Base-by-base conservation (phyloP, 2,797 vertebrate genomes). In the Molossus alvarezi region DNA sequence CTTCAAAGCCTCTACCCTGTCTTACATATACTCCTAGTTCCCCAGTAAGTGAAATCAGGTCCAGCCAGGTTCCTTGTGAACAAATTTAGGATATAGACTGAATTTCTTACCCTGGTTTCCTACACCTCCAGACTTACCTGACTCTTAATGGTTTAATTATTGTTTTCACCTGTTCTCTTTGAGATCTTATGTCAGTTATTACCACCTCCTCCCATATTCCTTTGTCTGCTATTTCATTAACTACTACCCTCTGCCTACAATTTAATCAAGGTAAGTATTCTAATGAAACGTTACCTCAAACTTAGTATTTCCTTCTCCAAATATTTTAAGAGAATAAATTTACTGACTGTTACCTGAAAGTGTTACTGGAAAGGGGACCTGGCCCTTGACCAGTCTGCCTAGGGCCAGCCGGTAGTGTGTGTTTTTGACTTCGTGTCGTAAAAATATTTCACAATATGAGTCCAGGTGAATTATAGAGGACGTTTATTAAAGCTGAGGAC, bases 301-400 rank as follows among this genome's bases (percentile, higher is more conserved):
- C 13, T 71, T 76, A 89, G 29, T 80, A 64, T 69, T 90, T 88
- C 27, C 20, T 62, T 64, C 51, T 89, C 23, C 37, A 79, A 37
- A 64, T 85, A 76, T n/a, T 75, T 84, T 92, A 89, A 77, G 53
- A 67, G 18, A 79, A 79, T 79, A 88, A 88, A 88, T 58, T 72
- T 92, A 15, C 9, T 84, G 57, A 84, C 29, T n/a, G 29, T 65
- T 65, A n/a, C 64, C 64, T 29, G 64, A 65, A 65, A 65, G 64
- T 45, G 41, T 45, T 45, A 45, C 41, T 45, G 41, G 64, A 65
- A 65, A 65, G 64, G 29, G 64, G 64, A 65, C 64, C 29, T 65
- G 13, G 27, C 27, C 29, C 27, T 65, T 12, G 29, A 27, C 14
- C 6, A 27, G 27, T 65, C 62, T 65, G 27, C 64, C 27, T n/a